Evolutionary conservation across 2,797 vertebrate species (phyloP), one percentile per base, ranked within the genome.

Genomic region (Chelidonichthys spinosus): DNA sequence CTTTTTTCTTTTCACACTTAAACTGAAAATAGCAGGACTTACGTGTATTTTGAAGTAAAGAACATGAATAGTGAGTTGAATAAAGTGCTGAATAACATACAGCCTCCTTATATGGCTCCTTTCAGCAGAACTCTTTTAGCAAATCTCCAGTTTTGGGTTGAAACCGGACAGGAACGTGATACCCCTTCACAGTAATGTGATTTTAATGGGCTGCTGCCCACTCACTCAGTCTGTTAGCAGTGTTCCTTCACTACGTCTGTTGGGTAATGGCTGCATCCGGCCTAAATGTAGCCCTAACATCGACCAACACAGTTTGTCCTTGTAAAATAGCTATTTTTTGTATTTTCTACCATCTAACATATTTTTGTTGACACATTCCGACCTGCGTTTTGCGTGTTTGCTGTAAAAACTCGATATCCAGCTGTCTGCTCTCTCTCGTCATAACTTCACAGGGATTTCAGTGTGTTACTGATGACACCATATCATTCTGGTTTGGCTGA

Each of bases 161-260:
- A 68, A 85, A 76, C 36, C 85, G 83, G 82, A 81, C 82, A 89
- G 93, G 92, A 94, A 94, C 78, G 39, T 10, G 89, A 94, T 92
- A 79, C 39, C 61, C 66, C 56, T 65, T 25, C 70, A 87, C 87
- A 72, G 74, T 90, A 88, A 87, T 91, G 88, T 87, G 83, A 44
- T 81, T 93, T 94, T 94, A 93, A 91, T 92, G 92, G 90, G 46
- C 79, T 73, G 62, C 63, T 40, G 55, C 74, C 75, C 76, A 52
- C 78, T 75, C 69, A 50, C 67, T 82, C 85, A 50, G 15, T 68
- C 56, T 82, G 58, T 86, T 74, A 60, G 77, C 42, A 89, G 36
- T 8, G 11, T 60, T 55, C 52, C 77, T 83, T 56, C 68, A 52
- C 54, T 32, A 11, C 15, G 60, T 63, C 71, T 60, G 43, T 49